Base-by-base conservation (phyloP, 2,797 vertebrate genomes). In the Avahi laniger region DNA sequence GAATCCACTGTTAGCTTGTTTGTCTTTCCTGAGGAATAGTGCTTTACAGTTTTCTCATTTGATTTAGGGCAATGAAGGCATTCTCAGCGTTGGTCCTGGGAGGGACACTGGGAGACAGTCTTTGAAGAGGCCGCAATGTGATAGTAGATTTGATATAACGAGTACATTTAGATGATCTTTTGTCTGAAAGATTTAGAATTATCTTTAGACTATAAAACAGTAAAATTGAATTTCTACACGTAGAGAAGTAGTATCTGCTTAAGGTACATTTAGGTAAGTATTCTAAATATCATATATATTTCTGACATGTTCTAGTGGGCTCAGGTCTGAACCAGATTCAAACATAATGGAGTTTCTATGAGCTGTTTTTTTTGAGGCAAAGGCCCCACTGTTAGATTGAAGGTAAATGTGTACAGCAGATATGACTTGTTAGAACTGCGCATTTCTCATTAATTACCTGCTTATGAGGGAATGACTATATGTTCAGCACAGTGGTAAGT, bases 21-120 rank as follows among this genome's bases (percentile, higher is more conserved):
- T 95, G 69, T 69, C 80, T 96, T 81, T 91, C 13, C 15, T 65
- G 28, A 30, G 17, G 70, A 85, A 30, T 20, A 30, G 1, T 3
- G 0, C 7, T 89, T 93, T 73, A 59, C 30, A 69, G 54, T 93
- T 48, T 91, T 83, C 13, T 84, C 69, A 86, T 83, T 89, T 93
- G 15, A 72, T 30, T 50, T 57, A 85, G 7, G 4, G 43, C 20
- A n/a, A 84, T 54, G 50, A 52, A 89, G 9, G 70, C 26, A 75
- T 80, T 82, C 48, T 87, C 33, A 70, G 38, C 4, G 41, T 95
- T 73, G 22, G 4, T 72, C 41, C 33, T 28, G 9, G 12, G 4
- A 72, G 5, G 65, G 28, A 11, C 28, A 59, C 33, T 67, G 35
- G 24, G 18, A 78, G 26, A 73, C 2, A 14, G 24, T 41, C 59